Evolutionary conservation across 2,888 invertebrate genomes (phyloP).

Genomic region (Mantis religiosa): DNA sequence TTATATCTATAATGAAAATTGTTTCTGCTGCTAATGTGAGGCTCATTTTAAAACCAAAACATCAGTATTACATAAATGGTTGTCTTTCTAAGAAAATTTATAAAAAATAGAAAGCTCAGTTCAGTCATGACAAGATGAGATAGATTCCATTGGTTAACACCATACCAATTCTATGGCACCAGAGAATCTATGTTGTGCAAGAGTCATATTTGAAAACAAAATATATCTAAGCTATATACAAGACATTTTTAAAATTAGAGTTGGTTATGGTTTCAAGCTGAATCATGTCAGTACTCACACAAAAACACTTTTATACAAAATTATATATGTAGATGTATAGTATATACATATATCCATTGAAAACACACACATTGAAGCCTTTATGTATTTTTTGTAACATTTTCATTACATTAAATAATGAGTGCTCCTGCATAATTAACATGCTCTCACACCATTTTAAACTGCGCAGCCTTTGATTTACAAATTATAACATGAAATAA

Average conservation of each 20-base stretch:
- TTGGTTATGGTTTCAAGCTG: background rate
- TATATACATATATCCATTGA: background rate
- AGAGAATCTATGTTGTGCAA: background rate
- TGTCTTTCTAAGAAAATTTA: background rate
- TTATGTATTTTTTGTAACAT: background rate
- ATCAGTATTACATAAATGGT: background rate
- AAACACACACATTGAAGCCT: background rate
- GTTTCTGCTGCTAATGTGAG: background rate
- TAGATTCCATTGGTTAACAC: background rate
- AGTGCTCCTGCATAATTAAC: background rate
- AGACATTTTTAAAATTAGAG: background rate
- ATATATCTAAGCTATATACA: background rate
- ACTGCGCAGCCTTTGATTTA: background rate
- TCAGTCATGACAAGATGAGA: background rate
- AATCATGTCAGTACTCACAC: background rate
- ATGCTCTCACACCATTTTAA: background rate
- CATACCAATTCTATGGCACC: background rate
- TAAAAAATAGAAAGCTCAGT: slow-evolving; percentile 3
- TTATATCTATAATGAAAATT: background rate
- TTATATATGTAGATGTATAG: background rate
- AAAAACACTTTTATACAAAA: background rate
- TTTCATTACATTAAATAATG: background rate
- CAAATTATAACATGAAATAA: background rate
- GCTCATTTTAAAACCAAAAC: background rate
- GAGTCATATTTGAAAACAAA: background rate